Evolutionary conservation across 1,140 invertebrate genomes (phyloP).

Genomic region (Heliconius hewitsoni): DNA sequence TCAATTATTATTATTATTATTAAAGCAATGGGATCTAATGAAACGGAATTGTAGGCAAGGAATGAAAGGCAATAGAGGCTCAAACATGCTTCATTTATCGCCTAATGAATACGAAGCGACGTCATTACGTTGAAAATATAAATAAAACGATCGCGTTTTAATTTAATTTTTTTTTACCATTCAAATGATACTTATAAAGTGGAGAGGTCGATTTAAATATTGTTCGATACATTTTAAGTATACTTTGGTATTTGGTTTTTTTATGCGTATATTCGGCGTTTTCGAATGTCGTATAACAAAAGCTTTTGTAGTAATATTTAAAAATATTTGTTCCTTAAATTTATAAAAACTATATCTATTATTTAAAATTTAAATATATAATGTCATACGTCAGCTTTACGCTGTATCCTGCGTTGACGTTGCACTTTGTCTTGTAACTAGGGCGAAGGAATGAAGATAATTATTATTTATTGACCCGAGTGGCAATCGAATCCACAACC

Average conservation of each 20-base stretch:
- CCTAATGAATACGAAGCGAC: constrained; percentile 34
- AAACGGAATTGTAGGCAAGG: constrained; percentile 19
- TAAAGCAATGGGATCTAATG: constrained; percentile 29
- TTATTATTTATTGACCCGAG: no score
- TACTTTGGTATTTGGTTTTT: not conserved
- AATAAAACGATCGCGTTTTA: constrained; percentile 10
- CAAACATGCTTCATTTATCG: constrained; percentile 29
- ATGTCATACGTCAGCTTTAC: no score
- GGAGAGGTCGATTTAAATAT: not conserved
- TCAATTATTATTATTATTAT: constrained; percentile 15
- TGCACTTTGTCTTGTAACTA: no score
- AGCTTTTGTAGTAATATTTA: no score
- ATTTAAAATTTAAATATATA: no score
- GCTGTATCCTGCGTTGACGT: no score
- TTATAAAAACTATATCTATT: no score
- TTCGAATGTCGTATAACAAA: no score
- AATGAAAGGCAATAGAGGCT: constrained; percentile 32
- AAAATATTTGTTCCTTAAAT: no score
- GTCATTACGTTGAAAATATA: constrained; percentile 21
- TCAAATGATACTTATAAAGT: not conserved
- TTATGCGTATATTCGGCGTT: no score
- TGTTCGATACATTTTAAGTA: not conserved
- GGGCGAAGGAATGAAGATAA: no score
- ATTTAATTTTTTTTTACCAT: constrained; percentile 5
- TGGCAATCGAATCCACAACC: no score